phyloP scores from a whole-genome alignment of 2,888 invertebrate species.

The Theretra japonica region DNA sequence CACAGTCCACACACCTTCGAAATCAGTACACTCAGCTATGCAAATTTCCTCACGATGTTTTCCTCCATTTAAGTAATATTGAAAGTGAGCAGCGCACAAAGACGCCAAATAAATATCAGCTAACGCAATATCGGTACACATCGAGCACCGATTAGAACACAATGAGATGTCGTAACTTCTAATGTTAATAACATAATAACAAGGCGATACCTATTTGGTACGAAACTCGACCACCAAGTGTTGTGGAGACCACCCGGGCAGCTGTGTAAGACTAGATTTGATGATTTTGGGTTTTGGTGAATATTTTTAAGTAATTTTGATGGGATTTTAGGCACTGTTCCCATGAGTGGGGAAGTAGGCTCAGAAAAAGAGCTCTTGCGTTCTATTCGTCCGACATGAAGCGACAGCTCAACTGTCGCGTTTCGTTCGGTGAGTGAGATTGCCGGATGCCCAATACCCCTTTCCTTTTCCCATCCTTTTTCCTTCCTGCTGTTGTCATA shows the following conservation, averaged over 20 bases:
- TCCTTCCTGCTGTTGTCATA: no score
- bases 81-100: conserved; percentile 28
- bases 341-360: no score
- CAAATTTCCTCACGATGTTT: no score
- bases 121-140: conserved; percentile 34
- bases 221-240: conserved; percentile 29
- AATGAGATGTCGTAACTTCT: conserved; percentile 77
- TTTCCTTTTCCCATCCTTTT: no score
- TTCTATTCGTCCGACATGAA: no score
- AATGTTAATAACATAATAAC: conserved; percentile 78
- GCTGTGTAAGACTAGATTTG: background rate
- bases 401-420: no score
- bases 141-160: conserved; percentile 60
- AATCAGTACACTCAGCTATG: no score
- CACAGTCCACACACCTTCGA: no score
- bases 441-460: no score
- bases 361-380: no score
- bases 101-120: conserved; percentile 38
- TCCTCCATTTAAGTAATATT: background rate
- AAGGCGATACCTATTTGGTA: conserved; percentile 29
- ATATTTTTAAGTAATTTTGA: background rate
- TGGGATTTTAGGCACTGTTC: no score
- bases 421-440: no score
- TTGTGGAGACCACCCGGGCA: background rate
- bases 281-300: background rate